These are phyloP conservation scores for Agrochola macilenta DNA, from an alignment of 2,888 invertebrate genomes.

Conservation along the genomic window DNA sequence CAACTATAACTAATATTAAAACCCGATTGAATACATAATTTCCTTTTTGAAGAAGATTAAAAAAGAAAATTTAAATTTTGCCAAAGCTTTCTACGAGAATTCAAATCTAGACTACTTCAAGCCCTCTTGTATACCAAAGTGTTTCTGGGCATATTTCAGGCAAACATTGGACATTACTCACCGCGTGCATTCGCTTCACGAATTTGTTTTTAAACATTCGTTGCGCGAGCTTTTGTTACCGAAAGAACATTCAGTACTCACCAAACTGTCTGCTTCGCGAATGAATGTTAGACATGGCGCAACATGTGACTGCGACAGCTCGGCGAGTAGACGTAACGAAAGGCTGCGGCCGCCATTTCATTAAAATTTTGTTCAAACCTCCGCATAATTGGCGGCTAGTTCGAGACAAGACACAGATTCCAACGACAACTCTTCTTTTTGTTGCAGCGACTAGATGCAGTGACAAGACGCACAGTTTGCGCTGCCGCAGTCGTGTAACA, in stretches of 20 bases:
- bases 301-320: too few species aligned
- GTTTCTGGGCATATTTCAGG: constrained; percentile 14
- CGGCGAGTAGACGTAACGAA: too few species aligned
- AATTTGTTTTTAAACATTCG: background rate
- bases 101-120: constrained; percentile 2
- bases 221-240: background rate
- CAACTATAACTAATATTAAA: background rate
- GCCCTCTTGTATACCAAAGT: constrained; percentile 23
- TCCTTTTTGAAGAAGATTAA: background rate
- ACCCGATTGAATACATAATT: background rate
- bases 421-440: too few species aligned
- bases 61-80: background rate
- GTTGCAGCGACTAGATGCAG: too few species aligned
- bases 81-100: constrained; percentile 25
- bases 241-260: background rate
- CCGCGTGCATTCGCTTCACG: background rate
- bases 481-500: background rate
- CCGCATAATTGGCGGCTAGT: too few species aligned
- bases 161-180: background rate
- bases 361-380: too few species aligned
- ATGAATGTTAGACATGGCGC: too few species aligned
- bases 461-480: too few species aligned
- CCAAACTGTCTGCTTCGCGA: too few species aligned
- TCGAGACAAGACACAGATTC: too few species aligned
- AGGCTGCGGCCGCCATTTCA: too few species aligned